Percentiles rank a stretch among this genome's conserved stretches.
Evolutionary conservation across 2,113 vertebrate species (phyloP).

Genomic region (Apteryx owenii): DNA sequence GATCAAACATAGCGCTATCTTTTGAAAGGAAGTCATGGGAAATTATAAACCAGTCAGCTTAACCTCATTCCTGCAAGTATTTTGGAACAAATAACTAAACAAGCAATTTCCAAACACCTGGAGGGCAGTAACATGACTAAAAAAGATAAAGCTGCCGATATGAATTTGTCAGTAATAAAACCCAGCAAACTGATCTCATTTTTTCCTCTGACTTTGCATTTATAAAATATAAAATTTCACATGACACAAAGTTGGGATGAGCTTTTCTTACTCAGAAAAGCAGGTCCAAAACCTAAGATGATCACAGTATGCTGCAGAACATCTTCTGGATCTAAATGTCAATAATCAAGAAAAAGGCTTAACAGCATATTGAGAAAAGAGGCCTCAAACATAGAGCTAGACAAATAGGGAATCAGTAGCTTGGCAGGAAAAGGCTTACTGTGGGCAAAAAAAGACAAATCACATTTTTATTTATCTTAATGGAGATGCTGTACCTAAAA

Average conservation of each 20-base stretch:
- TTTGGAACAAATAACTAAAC: background rate
- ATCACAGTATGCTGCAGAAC: background rate
- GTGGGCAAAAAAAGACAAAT: background rate
- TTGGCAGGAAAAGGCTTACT: background rate
- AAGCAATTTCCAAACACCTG: background rate
- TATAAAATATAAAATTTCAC: background rate
- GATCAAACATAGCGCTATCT: background rate
- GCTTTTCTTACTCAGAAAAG: background rate
- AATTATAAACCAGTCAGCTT: background rate
- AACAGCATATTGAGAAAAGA: background rate
- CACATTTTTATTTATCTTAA: conserved; percentile 1
- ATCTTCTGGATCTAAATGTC: background rate
- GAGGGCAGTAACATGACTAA: background rate
- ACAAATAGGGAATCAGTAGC: background rate
- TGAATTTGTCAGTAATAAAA: background rate
- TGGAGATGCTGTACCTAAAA: background rate
- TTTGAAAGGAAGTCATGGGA: background rate
- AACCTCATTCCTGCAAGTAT: background rate
- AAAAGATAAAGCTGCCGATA: background rate
- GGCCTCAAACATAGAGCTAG: background rate
- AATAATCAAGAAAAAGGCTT: background rate
- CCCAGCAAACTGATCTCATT: background rate
- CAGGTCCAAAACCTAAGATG: background rate
- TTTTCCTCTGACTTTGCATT: background rate
- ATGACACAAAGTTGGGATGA: background rate